phyloP scores from a whole-genome alignment of 2,888 invertebrate genomes.

The Thumatha senex region DNA sequence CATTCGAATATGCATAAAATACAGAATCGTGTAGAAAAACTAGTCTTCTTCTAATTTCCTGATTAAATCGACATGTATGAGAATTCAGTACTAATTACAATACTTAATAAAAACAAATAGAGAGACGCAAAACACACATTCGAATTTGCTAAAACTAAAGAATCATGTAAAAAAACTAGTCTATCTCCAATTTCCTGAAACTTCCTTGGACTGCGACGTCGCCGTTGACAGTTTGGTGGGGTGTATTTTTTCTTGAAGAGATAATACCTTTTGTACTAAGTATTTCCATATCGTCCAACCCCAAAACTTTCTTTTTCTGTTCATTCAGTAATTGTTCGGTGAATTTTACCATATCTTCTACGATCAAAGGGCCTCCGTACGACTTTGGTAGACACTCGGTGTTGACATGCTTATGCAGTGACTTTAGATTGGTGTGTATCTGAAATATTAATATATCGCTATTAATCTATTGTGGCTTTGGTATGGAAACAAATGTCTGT shows the following conservation, averaged over 20 bases:
- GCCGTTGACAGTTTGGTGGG: slow-evolving; percentile 47
- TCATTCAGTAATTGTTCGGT: slow-evolving; percentile 85
- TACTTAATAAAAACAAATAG: slow-evolving; percentile 3
- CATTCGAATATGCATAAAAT: slow-evolving; percentile 7
- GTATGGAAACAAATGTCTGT: too few species aligned
- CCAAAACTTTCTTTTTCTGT: slow-evolving; percentile 83
- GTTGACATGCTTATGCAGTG: slow-evolving; percentile 84
- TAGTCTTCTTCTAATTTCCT: slow-evolving; percentile 87
- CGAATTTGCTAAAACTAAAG: slow-evolving; percentile 5
- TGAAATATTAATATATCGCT: slow-evolving; percentile 47
- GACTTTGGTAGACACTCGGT: slow-evolving; percentile 86
- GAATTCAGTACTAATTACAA: slow-evolving; percentile 20
- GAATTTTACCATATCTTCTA: slow-evolving; percentile 87
- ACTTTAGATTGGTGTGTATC: slow-evolving; percentile 83
- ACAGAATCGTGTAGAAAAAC: slow-evolving; percentile 2
- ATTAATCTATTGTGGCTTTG: too few species aligned
- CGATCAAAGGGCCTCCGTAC: slow-evolving; percentile 88
- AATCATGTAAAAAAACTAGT: slow-evolving; percentile 56
- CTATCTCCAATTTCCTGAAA: slow-evolving; percentile 88
- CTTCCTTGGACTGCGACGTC: slow-evolving; percentile 81
- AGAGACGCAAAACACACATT: slow-evolving; percentile 1
- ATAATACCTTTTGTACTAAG: slow-evolving; percentile 84
- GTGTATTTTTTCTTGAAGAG: slow-evolving; percentile 55
- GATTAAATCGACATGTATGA: slow-evolving; percentile 2
- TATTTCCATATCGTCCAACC: slow-evolving; percentile 86